These are phyloP conservation scores for Cladopsammia gracilis DNA, from an alignment of 64 coral and sea anemone genomes.

Conservation along the genomic window DNA sequence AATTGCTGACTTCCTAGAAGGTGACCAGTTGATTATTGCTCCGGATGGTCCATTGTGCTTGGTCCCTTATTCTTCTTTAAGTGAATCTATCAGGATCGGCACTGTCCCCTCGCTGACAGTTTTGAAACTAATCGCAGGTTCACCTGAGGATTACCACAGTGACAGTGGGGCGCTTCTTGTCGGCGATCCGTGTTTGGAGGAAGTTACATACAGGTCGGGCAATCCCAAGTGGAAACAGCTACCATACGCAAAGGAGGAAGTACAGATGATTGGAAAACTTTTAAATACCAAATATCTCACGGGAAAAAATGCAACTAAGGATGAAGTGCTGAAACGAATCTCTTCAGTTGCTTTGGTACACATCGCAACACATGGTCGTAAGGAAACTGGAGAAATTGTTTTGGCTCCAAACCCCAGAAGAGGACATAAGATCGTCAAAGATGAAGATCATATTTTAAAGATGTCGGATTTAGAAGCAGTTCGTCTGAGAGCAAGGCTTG, in stretches of 20 bases:
- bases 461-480: constrained; percentile 39
- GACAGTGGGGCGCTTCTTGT: constrained; percentile 31
- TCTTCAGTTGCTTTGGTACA: neutral
- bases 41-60: constrained; percentile 46
- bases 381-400: neutral
- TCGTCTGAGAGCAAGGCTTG: constrained; percentile 4
- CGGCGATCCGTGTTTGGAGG: constrained; percentile 10
- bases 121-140: constrained; percentile 12
- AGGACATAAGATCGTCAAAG: neutral
- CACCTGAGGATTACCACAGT: neutral
- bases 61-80: constrained; percentile 41
- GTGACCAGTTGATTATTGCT: constrained; percentile 52
- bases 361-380: constrained; percentile 20
- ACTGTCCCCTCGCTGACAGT: constrained; percentile 23
- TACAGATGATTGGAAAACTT: neutral
- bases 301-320: neutral
- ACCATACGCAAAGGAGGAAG: constrained; percentile 15
- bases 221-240: neutral
- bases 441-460: constrained; percentile 33
- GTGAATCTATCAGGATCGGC: neutral
- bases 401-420: neutral
- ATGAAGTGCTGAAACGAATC: neutral
- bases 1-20: neutral
- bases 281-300: neutral
- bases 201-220: neutral